Percentiles rank a stretch among this genome's conserved stretches.
phyloP scores from a whole-genome alignment of 2,888 invertebrate species.

The Drosophila paramelanica region DNA sequence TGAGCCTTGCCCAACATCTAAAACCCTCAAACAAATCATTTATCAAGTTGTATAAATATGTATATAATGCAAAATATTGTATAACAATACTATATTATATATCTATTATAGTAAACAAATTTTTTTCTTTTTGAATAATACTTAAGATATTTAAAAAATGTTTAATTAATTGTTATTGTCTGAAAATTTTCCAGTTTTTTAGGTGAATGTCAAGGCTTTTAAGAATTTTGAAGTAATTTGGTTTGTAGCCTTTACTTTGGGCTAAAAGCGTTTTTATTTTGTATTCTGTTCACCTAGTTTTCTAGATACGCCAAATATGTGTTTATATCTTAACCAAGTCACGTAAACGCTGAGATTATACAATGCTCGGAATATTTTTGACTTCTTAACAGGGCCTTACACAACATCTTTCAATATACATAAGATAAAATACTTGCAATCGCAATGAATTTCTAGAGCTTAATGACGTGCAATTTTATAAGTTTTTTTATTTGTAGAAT shows the following conservation, averaged over 20 bases:
- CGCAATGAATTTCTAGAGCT: not conserved
- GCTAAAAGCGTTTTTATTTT: not conserved
- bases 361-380: constrained; percentile 41
- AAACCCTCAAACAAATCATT: constrained; percentile 10
- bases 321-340: constrained; percentile 16
- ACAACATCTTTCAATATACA: constrained; percentile 6
- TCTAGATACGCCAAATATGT: not conserved
- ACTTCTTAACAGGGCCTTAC: constrained; percentile 19
- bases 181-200: not conserved
- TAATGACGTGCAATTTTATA: not conserved
- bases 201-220: not conserved
- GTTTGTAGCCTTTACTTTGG: not conserved
- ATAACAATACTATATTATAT: not conserved
- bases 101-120: not conserved
- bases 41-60: not conserved
- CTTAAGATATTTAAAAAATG: constrained; percentile 12
- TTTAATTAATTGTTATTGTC: not conserved
- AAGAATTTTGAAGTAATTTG: constrained; percentile 4
- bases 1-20: constrained; percentile 40
- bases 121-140: not conserved
- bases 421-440: not conserved
- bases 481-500: too few species aligned
- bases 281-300: constrained; percentile 8
- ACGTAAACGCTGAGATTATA: constrained; percentile 49
- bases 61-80: not conserved